These are phyloP conservation scores for Brachionus angularis DNA, from an alignment of 1,140 invertebrate species.

Conservation along the genomic window DNA sequence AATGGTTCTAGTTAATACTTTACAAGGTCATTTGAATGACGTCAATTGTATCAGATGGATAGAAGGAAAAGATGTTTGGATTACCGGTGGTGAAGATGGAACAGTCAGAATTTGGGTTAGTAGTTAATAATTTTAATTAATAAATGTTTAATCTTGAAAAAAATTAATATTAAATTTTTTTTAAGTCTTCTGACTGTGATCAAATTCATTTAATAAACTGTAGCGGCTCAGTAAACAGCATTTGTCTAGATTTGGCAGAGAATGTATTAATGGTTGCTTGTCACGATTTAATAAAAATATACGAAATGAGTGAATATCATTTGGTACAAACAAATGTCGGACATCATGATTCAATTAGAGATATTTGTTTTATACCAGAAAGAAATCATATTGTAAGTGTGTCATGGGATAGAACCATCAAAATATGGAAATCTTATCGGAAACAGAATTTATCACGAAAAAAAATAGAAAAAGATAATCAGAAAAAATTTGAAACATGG, in stretches of 20 bases:
- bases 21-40: slow-evolving; percentile 48
- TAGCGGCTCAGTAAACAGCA: slow-evolving; percentile 13
- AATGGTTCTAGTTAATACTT: slow-evolving; percentile 54
- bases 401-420: slow-evolving; percentile 56
- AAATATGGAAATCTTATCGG: slow-evolving; percentile 57
- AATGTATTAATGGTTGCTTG: slow-evolving; percentile 22
- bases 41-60: slow-evolving; percentile 56
- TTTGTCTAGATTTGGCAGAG: slow-evolving; percentile 31
- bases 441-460: slow-evolving; percentile 43
- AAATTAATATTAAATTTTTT: not conserved
- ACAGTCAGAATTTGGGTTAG: slow-evolving; percentile 56
- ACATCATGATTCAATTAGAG: slow-evolving; percentile 52
- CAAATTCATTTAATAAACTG: slow-evolving; percentile 25
- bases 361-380: slow-evolving; percentile 55
- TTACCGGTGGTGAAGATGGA: slow-evolving; percentile 56
- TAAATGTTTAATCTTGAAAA: not conserved
- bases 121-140: not conserved
- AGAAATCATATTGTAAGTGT: slow-evolving; percentile 57
- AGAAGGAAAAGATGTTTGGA: slow-evolving; percentile 50
- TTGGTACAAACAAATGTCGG: slow-evolving; percentile 56
- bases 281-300: slow-evolving; percentile 50
- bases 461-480: not conserved
- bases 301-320: slow-evolving; percentile 53
- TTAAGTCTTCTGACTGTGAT: slow-evolving; percentile 11
- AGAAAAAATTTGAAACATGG: slow-evolving; percentile 30